Evolutionary conservation across 2,113 vertebrate genomes (phyloP), one percentile per base, ranked within the genome.

Genomic region (Tachuris rubrigastra): DNA sequence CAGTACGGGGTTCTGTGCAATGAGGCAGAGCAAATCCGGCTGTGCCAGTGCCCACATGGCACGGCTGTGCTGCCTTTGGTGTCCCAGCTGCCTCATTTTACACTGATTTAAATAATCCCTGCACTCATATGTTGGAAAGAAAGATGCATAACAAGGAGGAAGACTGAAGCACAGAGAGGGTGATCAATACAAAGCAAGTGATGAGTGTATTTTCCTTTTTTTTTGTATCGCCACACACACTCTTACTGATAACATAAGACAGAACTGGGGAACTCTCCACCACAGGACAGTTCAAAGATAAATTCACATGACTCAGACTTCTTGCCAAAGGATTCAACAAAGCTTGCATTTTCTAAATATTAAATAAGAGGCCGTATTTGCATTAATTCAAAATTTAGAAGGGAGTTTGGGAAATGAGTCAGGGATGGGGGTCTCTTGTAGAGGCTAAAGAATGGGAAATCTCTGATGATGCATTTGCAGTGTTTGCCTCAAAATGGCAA

Each of bases 181-280:
- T 27, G 17, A 37, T 18, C 42, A 93, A 85, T 8, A 55, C 1
- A 63, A 79, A 50, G 19, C 13, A 46, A 67, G 58, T 19, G 10
- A 53, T 24, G 3, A n/a, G 5, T 87, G 62, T 10, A 8, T 65
- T 68, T 41, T 39, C 16, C 10, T 18, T 71, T 59, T 28, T 55
- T 52, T 28, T 22, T 22, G 15, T 39, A 28, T 27, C 14, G 35
- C 7, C 33, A 37, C n/a, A 41, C 44, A 24, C 21, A 14, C 4
- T 30, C 23, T 33, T 9, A 47, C 5, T 19, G 23, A 14, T 16
- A 91, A 30, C 0, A 0, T 3, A 28, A 27, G 12, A 75, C 0
- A 52, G 22, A 73, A n/a, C 24, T 31, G 20, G 14, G 31, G 41
- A 91, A 85, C 24, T 68, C 24, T 1, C 6, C 1, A 0, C 24